A percentile compares a stretch with the other conserved stretches of the same genome.
Conservation (phyloP, 2,888 invertebrate species). For the Cylloceria caligata region DNA sequence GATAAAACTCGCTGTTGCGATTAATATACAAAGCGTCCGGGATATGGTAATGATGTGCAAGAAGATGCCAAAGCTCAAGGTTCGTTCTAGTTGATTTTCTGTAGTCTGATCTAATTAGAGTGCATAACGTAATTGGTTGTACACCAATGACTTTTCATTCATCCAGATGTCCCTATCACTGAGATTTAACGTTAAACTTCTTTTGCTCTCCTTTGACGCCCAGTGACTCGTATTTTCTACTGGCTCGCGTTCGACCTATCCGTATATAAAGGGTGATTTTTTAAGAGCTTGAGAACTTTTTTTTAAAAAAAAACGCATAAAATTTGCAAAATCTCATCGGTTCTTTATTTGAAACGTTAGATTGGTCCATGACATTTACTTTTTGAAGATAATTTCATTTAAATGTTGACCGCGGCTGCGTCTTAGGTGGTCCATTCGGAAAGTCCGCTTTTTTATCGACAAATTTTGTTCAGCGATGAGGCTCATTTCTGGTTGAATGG, state of each 20-base stretch:
- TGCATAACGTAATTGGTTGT: neutral
- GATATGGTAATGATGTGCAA: constrained; percentile 88
- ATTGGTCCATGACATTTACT: too few relatives aligned
- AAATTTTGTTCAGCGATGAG: too few relatives aligned
- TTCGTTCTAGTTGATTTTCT: constrained; percentile 71
- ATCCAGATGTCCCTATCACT: neutral
- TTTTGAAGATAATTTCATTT: too few relatives aligned
- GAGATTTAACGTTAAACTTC: constrained; percentile 9
- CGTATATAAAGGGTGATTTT: too few relatives aligned
- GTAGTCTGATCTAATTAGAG: neutral
- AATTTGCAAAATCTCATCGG: too few relatives aligned
- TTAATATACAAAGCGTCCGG: constrained; percentile 90
- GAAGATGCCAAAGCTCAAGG: constrained; percentile 88
- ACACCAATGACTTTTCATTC: neutral
- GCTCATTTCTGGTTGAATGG: too few relatives aligned
- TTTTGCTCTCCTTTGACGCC: neutral
- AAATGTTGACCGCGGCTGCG: too few relatives aligned
- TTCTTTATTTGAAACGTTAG: too few relatives aligned
- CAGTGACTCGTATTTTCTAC: constrained; percentile 2
- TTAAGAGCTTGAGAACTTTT: too few relatives aligned
- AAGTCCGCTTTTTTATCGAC: too few relatives aligned
- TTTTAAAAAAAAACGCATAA: too few relatives aligned
- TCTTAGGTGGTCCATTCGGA: too few relatives aligned
- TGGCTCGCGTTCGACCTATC: neutral
- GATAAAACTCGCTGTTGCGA: constrained; percentile 89